Evolutionary conservation across 2,888 invertebrate genomes (phyloP).

Genomic region (Adelognathus sp.): DNA sequence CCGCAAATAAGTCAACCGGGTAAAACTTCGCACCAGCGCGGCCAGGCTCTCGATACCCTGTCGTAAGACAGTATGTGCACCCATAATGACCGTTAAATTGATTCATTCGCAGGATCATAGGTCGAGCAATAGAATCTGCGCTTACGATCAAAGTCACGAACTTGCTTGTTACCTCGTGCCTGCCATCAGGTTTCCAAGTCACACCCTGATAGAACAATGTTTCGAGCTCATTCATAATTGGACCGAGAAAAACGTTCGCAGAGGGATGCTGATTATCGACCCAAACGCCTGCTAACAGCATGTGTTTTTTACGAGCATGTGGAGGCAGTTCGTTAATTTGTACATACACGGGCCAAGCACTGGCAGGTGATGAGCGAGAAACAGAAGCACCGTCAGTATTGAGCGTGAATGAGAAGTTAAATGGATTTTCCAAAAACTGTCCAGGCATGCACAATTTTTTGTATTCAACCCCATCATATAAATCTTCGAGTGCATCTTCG

Average conservation of each 20-base stretch:
- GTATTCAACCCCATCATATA: slow-evolving; percentile 54
- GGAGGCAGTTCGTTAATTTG: slow-evolving; percentile 59
- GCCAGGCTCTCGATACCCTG: neutral
- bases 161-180: neutral
- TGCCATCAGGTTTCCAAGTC: slow-evolving; percentile 27
- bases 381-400: slow-evolving; percentile 48
- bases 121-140: slow-evolving; percentile 47
- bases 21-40: neutral
- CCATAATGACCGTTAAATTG: slow-evolving; percentile 54
- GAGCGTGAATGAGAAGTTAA: slow-evolving; percentile 45
- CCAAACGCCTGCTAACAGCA: slow-evolving; percentile 39
- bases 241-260: slow-evolving; percentile 9
- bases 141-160: slow-evolving; percentile 15
- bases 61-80: slow-evolving; percentile 49
- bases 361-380: slow-evolving; percentile 29
- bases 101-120: slow-evolving; percentile 30
- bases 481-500: slow-evolving; percentile 31
- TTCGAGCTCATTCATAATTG: slow-evolving; percentile 4
- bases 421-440: slow-evolving; percentile 20
- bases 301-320: slow-evolving; percentile 47
- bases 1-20: neutral
- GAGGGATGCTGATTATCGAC: slow-evolving; percentile 37
- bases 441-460: slow-evolving; percentile 7
- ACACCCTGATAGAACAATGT: slow-evolving; percentile 10
- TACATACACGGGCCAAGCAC: slow-evolving; percentile 51